Base-by-base conservation (phyloP, 2,888 invertebrate genomes). In the Acanthacorydalis orientalis region DNA sequence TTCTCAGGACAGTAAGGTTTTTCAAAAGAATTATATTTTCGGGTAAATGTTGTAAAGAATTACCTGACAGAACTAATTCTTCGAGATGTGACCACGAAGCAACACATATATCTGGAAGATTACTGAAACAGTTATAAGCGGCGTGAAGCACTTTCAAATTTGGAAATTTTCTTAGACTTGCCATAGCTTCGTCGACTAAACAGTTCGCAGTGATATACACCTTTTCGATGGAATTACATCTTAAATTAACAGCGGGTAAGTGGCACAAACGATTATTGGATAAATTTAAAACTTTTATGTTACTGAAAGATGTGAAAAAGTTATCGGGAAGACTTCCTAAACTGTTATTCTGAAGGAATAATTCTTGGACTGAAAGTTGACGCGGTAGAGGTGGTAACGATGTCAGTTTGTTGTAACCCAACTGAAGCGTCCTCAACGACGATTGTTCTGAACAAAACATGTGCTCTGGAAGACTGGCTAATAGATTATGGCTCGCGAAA, bases 61-160 rank as follows among this genome's bases (percentile, higher is more conserved):
- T 90, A 33, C 89, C 89, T 1, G 88, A 88, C 43, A 89, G 59
- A 1, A 88, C 79, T 33, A 90, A 63, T 59, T 88, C 88, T 66
- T 89, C 87, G 52, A 89, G 70, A 54, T 84, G 80, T 1, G 74
- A 71, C 87, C 88, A 87, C 56, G 77, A 78, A 44, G 74, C 73
- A 31, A 83, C 72, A 57, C 84, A 84, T 52, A 78, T 77, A 56
- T 84, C 83, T 1, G 86, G 82, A 51, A 88, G 65, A 31, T 70
- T 69, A 1, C 81, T 81, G 35, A 88, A 68, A 52, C 81, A 80
- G 58, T 88, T 89, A 57, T 87, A 86, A 2, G 85, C 85, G 11
- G 83, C 73, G 57, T 88, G 86, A 14, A 89, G 64, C 49, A 78
- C 74, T 57, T 77, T 76, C 31, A 88, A 61, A 43, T 79, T 76